phyloP scores from a whole-genome alignment of 2,797 vertebrate species.

The Saxicola maurus region DNA sequence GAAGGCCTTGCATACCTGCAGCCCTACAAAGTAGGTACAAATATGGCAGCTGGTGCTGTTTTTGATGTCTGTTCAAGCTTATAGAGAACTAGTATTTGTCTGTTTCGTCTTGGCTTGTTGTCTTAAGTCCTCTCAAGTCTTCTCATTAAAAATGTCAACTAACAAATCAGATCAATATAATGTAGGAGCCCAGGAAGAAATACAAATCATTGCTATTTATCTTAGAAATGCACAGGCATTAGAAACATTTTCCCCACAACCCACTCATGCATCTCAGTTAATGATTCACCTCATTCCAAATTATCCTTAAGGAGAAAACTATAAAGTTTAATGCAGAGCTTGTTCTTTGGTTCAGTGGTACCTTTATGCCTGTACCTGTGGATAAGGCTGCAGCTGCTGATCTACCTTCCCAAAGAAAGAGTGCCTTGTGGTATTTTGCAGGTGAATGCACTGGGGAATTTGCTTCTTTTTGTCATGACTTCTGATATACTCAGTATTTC shows the following conservation, averaged over 20 bases:
- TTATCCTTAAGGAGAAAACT: background rate
- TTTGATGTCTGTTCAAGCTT: conserved; percentile 73
- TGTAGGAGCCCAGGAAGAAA: conserved; percentile 24
- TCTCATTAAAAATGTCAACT: conserved; percentile 41
- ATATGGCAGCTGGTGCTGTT: conserved; percentile 77
- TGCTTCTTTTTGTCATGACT: background rate
- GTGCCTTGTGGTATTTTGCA: background rate
- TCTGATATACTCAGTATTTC: background rate
- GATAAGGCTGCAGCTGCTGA: background rate
- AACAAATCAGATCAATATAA: conserved; percentile 33
- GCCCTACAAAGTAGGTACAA: conserved; percentile 98
- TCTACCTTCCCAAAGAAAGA: background rate
- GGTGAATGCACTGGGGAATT: background rate
- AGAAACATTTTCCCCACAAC: background rate
- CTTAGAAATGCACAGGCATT: background rate
- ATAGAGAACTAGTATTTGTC: conserved; percentile 56
- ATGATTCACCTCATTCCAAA: background rate
- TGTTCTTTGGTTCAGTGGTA: background rate
- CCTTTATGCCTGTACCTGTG: background rate
- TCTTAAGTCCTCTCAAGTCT: conserved; percentile 27
- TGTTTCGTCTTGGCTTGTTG: conserved; percentile 49
- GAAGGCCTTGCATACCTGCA: conserved; percentile 99
- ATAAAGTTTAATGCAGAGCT: background rate
- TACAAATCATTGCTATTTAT: background rate
- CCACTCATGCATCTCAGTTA: background rate